Evolutionary conservation across 2,888 invertebrate species (phyloP).

Genomic region (Oxystoma pomonae): DNA sequence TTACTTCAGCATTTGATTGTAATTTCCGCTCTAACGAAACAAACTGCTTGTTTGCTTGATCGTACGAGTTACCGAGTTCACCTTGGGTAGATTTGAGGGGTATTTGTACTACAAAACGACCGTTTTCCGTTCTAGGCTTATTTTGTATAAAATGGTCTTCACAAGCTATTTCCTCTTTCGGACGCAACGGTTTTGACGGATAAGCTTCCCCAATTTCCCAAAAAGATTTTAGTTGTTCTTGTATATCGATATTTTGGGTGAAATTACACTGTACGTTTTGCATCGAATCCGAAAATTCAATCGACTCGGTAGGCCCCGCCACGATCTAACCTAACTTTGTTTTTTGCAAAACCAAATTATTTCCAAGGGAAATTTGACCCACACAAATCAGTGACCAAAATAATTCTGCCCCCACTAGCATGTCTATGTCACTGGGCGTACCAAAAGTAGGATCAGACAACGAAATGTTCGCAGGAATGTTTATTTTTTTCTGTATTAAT

Average conservation of each 20-base stretch:
- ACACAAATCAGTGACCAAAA: slow-evolving; percentile 5
- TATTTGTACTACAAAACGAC: slow-evolving; percentile 12
- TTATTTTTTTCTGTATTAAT: not conserved
- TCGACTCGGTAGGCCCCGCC: not conserved
- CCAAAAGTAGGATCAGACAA: no score
- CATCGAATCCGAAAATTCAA: not conserved
- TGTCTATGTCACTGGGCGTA: slow-evolving; percentile 2
- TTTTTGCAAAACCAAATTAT: slow-evolving; percentile 2
- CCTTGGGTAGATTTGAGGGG: slow-evolving; percentile 7
- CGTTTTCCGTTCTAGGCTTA: slow-evolving; percentile 1
- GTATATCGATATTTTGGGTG: slow-evolving; percentile 4
- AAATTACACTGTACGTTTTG: slow-evolving; percentile 4
- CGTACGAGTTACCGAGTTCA: slow-evolving; percentile 10
- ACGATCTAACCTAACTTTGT: slow-evolving; percentile 9
- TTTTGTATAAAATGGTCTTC: slow-evolving; percentile 7
- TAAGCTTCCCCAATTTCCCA: slow-evolving; percentile 14
- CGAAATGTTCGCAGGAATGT: slow-evolving; percentile 6
- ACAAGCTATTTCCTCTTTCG: not conserved
- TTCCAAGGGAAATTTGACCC: slow-evolving; percentile 1
- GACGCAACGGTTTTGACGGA: not conserved
- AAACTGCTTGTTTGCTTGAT: slow-evolving; percentile 12
- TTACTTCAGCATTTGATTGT: slow-evolving; percentile 1
- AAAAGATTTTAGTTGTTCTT: slow-evolving; percentile 12
- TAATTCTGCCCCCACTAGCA: slow-evolving; percentile 1
- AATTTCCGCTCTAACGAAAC: slow-evolving; percentile 15